phyloP scores from a whole-genome alignment of 2,113 vertebrate species.

The Poeciliopsis occidentalis region DNA sequence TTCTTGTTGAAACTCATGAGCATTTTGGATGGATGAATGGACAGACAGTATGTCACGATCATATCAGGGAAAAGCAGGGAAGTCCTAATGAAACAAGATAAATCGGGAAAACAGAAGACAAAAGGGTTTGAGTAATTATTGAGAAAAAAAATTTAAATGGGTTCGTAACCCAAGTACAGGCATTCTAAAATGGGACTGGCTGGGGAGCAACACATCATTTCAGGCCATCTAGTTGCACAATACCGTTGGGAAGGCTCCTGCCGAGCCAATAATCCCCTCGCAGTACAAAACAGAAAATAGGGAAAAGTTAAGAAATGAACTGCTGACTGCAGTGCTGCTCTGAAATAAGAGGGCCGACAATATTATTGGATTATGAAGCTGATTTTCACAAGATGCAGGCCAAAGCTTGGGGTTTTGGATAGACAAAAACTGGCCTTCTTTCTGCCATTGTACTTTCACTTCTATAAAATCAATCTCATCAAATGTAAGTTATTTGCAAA shows the following conservation, averaged over 20 bases:
- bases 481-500: not conserved
- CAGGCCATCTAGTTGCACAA: constrained; percentile 55
- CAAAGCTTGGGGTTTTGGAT: constrained; percentile 3
- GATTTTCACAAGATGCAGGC: not conserved
- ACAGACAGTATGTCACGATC: not conserved
- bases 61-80: not conserved
- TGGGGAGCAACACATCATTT: constrained; percentile 52
- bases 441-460: constrained; percentile 4
- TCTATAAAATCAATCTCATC: not conserved
- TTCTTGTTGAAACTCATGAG: not conserved
- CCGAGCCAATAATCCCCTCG: constrained; percentile 60
- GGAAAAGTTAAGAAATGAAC: constrained; percentile 56
- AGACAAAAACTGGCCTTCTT: constrained; percentile 39
- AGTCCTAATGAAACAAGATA: constrained; percentile 10
- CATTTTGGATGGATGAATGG: not conserved
- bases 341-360: constrained; percentile 44
- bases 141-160: constrained; percentile 21
- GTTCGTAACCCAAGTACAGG: constrained; percentile 22
- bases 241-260: constrained; percentile 47
- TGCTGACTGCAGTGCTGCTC: constrained; percentile 63
- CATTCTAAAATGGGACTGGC: constrained; percentile 27
- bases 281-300: constrained; percentile 60
- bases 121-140: constrained; percentile 43
- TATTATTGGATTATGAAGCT: constrained; percentile 53
- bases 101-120: constrained; percentile 34